Conservation (phyloP, 2,113 vertebrate genomes). For the Lophochroa leadbeateri region DNA sequence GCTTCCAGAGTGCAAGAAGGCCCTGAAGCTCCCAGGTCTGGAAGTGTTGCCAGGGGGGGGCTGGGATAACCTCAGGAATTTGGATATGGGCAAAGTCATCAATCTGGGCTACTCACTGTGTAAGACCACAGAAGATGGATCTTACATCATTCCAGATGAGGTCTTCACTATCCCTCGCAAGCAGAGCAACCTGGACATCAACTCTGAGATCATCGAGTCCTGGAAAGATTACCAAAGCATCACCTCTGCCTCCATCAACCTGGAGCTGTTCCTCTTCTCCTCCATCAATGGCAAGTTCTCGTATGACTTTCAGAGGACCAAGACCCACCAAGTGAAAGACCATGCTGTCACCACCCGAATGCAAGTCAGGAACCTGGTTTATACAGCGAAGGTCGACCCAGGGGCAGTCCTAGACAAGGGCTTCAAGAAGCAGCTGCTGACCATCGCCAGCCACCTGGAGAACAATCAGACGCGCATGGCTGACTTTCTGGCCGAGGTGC, state of each 20-base stretch:
- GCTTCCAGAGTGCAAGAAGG: constrained; percentile 74
- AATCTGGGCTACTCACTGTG: constrained; percentile 82
- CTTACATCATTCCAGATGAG: constrained; percentile 88
- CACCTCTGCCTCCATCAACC: constrained; percentile 81
- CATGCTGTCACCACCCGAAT: constrained; percentile 80
- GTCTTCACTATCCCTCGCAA: constrained; percentile 86
- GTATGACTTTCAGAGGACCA: constrained; percentile 78
- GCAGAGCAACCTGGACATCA: constrained; percentile 84
- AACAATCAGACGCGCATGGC: constrained; percentile 88
- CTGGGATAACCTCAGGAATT: constrained; percentile 92
- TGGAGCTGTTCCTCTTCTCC: constrained; percentile 77
- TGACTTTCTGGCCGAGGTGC: constrained; percentile 81
- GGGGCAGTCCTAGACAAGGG: constrained; percentile 76
- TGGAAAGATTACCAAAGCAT: constrained; percentile 86
- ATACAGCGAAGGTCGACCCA: constrained; percentile 81
- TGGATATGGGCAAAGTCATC: constrained; percentile 89
- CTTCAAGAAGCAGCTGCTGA: constrained; percentile 79
- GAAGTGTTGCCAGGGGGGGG: constrained; percentile 90
- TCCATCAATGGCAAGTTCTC: constrained; percentile 87
- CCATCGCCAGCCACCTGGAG: constrained; percentile 83
- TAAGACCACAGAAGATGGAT: constrained; percentile 86
- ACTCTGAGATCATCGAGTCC: constrained; percentile 85
- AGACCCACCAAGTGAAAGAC: constrained; percentile 85
- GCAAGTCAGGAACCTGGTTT: constrained; percentile 87
- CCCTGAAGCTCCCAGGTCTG: constrained; percentile 72